phyloP scores from a whole-genome alignment of 1,140 invertebrate species.

The Bombus polaris region DNA sequence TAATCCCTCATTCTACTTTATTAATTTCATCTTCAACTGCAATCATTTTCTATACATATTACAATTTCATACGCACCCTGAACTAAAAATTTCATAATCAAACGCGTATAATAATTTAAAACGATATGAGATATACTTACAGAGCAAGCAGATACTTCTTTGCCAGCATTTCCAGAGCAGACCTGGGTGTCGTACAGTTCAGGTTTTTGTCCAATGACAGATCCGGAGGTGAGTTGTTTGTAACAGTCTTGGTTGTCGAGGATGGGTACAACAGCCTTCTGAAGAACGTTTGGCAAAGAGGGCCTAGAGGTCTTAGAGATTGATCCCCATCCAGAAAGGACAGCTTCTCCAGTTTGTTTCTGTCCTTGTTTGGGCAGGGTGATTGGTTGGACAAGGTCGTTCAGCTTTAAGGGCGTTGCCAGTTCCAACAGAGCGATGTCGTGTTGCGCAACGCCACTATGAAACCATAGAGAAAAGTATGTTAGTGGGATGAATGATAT shows the following conservation, averaged over 20 bases:
- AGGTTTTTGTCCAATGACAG: not conserved
- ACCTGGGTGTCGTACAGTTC: conserved; percentile 45
- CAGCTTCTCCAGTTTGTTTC: conserved; percentile 75
- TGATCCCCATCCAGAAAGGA: conserved; percentile 83
- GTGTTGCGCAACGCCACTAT: conserved; percentile 82
- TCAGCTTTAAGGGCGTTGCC: conserved; percentile 82
- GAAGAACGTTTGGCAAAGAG: conserved; percentile 60
- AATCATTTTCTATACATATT: not conserved
- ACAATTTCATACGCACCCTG: too few relatives aligned
- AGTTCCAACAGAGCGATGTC: conserved; percentile 87
- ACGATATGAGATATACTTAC: conserved; percentile 33
- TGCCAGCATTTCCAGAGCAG: conserved; percentile 31
- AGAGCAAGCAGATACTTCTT: conserved; percentile 52
- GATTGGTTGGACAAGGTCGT: conserved; percentile 82
- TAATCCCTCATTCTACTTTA: too few relatives aligned
- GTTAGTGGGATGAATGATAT: not conserved
- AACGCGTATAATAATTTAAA: not conserved
- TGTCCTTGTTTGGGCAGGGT: conserved; percentile 77
- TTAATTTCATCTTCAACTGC: not conserved
- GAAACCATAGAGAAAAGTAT: conserved; percentile 32
- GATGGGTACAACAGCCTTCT: conserved; percentile 70
- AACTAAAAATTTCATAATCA: not conserved
- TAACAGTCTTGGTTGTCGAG: conserved; percentile 50
- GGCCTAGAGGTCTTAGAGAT: conserved; percentile 52
- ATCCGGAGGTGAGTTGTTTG: conserved; percentile 11